Base-by-base conservation (phyloP, 1,140 invertebrate species). In the Homarus americanus region DNA sequence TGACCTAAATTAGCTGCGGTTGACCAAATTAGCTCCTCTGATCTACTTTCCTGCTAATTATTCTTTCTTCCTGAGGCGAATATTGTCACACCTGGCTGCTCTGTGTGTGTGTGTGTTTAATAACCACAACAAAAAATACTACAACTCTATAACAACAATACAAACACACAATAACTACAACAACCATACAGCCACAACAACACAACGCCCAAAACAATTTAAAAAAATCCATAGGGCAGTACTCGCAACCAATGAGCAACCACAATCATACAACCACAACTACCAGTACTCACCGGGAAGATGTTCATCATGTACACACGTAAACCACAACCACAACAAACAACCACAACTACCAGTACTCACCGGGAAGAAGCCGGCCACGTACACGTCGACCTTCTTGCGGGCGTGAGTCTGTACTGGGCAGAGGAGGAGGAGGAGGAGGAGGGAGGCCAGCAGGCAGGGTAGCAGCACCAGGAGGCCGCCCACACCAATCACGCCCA, bases 281-380 rank as follows among this genome's bases (percentile, higher is more conserved):
- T 49, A 66, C 63, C 24, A 32, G 28, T 69, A 69, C 63, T 69
- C 12, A 69, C 63, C n/a, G 63, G 63, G 63, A 69, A 69, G 63
- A 69, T 32, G 28, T 28, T 28, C 5, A 28, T 28, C 63, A 69
- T 28, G 28, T 69, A 69, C 0, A 69, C 58, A 17, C 15, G 24
- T 0, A 4, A 63, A 24, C 4, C 58, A 63, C 15, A 63, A 24
- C 58, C 58, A 63, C 58, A 63, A 15, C 12, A 4, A 63, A 4
- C 0, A 63, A 24, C 58, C 44, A 17, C 0, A 10, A 49, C 44
- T 49, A 66, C 63, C 24, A 32, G 28, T 69, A 69, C 63, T 69
- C 12, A 69, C 63, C n/a, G 63, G 63, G 63, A 69, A 69, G 63
- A 69, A 69, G 28, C 63, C 63, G 12, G 63, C 63, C 63, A 69